Percentiles rank a stretch among this genome's conserved stretches.
Evolutionary conservation across 2,797 vertebrate species (phyloP).

Genomic region (Tangara arthus): DNA sequence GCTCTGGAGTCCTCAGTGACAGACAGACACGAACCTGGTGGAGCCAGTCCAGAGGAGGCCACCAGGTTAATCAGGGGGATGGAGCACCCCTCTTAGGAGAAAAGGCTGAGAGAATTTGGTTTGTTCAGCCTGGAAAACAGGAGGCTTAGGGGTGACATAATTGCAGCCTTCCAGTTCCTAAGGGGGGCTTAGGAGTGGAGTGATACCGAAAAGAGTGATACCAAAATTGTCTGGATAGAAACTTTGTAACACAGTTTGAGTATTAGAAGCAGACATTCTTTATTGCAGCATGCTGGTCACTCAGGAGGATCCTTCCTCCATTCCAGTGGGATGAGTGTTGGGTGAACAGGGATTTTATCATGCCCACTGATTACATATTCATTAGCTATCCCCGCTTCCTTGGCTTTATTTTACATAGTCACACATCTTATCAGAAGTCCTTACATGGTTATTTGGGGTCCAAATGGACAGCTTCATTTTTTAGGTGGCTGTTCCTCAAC

Average conservation of each 20-base stretch:
- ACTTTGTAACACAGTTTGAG: background rate
- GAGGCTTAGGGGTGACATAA: background rate
- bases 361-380: background rate
- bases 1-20: background rate
- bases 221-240: background rate
- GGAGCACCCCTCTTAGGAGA: background rate
- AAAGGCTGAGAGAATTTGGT: background rate
- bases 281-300: background rate
- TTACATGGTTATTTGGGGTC: background rate
- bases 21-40: background rate
- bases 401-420: background rate
- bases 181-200: background rate
- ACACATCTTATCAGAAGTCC: background rate
- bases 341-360: background rate
- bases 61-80: background rate
- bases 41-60: background rate
- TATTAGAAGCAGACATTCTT: background rate
- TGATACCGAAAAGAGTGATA: background rate
- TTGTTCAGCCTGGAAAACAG: background rate
- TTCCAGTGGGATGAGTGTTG: background rate
- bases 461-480: background rate
- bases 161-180: background rate
- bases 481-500: no score
- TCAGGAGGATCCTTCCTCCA: background rate
- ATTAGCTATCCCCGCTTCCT: background rate